Conservation (phyloP, 2,797 vertebrate genomes). For the Propithecus deckenii region DNA sequence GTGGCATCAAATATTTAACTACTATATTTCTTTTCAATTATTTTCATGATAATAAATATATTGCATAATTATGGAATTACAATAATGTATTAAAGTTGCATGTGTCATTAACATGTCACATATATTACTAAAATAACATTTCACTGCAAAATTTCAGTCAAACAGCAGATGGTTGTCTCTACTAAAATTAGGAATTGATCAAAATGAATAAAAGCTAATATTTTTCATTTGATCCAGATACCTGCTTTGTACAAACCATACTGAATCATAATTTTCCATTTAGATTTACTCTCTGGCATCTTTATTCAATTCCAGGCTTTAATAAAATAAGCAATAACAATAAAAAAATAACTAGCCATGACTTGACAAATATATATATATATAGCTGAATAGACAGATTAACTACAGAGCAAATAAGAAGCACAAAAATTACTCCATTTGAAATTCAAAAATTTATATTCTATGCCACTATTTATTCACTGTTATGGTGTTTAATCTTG, state of each 20-base stretch:
- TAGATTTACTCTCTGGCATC: not conserved
- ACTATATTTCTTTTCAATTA: not conserved
- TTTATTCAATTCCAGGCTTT: not conserved
- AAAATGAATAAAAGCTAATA: not conserved
- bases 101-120: not conserved
- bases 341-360: not conserved
- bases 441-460: not conserved
- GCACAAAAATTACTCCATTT: not conserved
- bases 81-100: not conserved
- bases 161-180: not conserved
- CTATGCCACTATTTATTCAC: not conserved
- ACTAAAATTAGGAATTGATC: not conserved
- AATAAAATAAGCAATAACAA: not conserved
- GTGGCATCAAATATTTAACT: not conserved
- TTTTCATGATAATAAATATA: not conserved
- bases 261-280: not conserved
- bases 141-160: not conserved
- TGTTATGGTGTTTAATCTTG: not conserved
- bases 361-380: not conserved
- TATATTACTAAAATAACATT: not conserved
- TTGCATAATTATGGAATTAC: not conserved
- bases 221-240: not conserved
- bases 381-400: not conserved
- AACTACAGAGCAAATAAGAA: not conserved
- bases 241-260: not conserved